A percentile compares a stretch with the other conserved stretches of the same genome.
These are phyloP conservation scores for Mus spretus DNA, from an alignment of 2,797 vertebrate species.

Conservation along the genomic window DNA sequence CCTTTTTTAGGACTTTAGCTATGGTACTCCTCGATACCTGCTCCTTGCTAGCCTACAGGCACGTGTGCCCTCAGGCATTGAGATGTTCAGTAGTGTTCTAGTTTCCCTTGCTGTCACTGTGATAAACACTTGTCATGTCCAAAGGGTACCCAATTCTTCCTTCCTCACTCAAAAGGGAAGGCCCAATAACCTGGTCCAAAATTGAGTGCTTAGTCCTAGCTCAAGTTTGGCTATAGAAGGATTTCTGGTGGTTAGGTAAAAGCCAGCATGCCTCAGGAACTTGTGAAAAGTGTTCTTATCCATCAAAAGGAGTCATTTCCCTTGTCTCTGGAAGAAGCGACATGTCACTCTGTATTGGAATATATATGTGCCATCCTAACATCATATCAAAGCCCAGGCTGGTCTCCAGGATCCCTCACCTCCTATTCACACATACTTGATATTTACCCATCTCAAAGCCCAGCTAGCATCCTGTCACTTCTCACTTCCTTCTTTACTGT, in stretches of 20 bases:
- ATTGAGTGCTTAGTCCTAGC: background rate
- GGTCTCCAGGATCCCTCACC: background rate
- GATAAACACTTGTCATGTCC: background rate
- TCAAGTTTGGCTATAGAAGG: background rate
- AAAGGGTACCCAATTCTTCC: background rate
- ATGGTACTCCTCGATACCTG: accelerated
- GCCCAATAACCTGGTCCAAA: background rate
- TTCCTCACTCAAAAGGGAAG: background rate
- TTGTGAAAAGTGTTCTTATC: too few species aligned
- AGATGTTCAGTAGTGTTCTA: background rate
- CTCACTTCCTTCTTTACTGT: too few species aligned
- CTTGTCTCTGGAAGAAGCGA: background rate
- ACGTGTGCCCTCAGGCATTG: background rate
- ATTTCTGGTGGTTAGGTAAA: background rate
- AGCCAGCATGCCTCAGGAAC: background rate
- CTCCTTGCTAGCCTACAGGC: background rate
- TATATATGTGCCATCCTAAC: background rate
- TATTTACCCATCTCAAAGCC: background rate
- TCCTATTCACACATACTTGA: background rate
- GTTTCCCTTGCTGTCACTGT: background rate
- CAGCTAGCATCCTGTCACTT: background rate
- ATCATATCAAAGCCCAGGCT: background rate
- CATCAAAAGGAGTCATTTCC: background rate
- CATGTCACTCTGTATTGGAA: too few species aligned
- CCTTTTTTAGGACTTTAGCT: background rate